Percentiles rank a stretch among this genome's conserved stretches.
Conservation (phyloP, 2,888 invertebrate genomes). For the Cryptus viduatorius region DNA sequence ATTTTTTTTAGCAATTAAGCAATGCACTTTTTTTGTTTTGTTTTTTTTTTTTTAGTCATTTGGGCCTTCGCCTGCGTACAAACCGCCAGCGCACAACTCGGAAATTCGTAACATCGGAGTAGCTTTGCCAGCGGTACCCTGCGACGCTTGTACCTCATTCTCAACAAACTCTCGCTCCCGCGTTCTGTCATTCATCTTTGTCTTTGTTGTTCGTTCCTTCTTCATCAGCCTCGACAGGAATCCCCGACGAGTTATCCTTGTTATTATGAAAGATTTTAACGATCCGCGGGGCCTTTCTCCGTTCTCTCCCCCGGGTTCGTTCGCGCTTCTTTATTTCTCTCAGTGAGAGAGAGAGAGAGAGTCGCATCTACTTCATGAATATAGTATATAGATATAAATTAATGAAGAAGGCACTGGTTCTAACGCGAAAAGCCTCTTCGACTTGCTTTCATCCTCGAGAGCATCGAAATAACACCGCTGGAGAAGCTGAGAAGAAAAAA, state of each 20-base stretch:
- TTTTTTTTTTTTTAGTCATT: too few relatives aligned
- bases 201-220: slow-evolving; percentile 2
- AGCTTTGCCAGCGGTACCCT: background rate
- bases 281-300: background rate
- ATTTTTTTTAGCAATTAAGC: too few relatives aligned
- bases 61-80: too few relatives aligned
- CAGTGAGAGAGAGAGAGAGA: background rate
- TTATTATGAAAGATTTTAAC: slow-evolving; percentile 60
- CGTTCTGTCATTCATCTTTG: slow-evolving; percentile 26
- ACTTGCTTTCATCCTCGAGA: background rate
- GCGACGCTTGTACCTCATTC: slow-evolving; percentile 3
- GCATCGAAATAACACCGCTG: background rate
- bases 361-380: background rate
- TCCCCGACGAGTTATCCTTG: slow-evolving; percentile 20
- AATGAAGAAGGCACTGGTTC: background rate
- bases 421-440: background rate
- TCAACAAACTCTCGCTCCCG: background rate
- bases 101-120: background rate
- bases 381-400: slow-evolving; percentile 11
- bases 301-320: slow-evolving; percentile 8
- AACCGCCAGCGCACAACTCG: too few relatives aligned
- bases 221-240: slow-evolving; percentile 27
- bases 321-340: slow-evolving; percentile 24
- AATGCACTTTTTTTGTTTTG: too few relatives aligned
- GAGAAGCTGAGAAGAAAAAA: background rate